These are phyloP conservation scores for Leptinotarsa rubiginosa DNA, from an alignment of 2,888 invertebrate species.

Conservation along the genomic window DNA sequence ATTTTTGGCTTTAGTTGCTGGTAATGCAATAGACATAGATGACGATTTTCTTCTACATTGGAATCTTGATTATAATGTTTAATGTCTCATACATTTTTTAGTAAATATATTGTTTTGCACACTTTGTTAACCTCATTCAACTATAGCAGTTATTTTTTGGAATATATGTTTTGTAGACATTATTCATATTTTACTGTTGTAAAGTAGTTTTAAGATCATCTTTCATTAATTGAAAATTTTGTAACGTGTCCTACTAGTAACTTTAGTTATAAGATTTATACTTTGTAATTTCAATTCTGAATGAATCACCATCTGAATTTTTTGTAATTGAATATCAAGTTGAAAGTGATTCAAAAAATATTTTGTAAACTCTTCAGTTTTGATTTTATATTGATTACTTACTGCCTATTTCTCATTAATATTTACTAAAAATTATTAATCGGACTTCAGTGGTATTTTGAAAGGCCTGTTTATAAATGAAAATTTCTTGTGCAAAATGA, in stretches of 20 bases:
- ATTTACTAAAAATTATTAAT: too few species aligned
- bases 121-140: conserved; percentile 42
- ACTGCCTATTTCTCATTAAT: too few species aligned
- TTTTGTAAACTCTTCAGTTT: not conserved
- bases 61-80: conserved; percentile 37
- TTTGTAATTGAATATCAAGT: not conserved
- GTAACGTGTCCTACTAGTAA: conserved; percentile 47
- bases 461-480: too few species aligned
- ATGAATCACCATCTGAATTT: not conserved
- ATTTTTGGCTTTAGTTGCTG: conserved; percentile 52
- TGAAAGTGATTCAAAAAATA: not conserved
- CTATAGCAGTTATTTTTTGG: conserved; percentile 43
- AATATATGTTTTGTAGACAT: conserved; percentile 43
- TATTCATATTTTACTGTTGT: conserved; percentile 45
- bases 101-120: conserved; percentile 46
- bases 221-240: conserved; percentile 46
- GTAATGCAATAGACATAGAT: conserved; percentile 51
- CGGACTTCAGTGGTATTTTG: too few species aligned
- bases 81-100: conserved; percentile 49
- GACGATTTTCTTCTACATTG: conserved; percentile 32
- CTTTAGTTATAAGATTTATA: conserved; percentile 27
- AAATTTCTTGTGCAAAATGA: not conserved
- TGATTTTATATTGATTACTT: not conserved
- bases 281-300: not conserved
- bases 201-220: conserved; percentile 42